Evolutionary conservation across 2,797 vertebrate genomes (phyloP).

Genomic region (Psittacula echo): DNA sequence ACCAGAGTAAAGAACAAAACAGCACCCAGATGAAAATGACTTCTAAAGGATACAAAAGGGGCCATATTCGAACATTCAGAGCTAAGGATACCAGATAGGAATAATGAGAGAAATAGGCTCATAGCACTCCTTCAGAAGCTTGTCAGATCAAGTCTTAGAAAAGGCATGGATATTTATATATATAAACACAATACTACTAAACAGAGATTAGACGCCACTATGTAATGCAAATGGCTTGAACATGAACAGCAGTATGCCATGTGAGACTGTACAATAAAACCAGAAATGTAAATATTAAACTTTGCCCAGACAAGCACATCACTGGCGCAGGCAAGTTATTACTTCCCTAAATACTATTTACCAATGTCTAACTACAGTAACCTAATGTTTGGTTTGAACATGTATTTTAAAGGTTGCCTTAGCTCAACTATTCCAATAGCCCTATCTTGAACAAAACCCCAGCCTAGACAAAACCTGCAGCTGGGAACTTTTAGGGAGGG

Average conservation of each 20-base stretch:
- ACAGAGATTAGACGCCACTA: not conserved
- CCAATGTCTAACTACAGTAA: slow-evolving; percentile 40
- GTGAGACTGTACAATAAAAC: slow-evolving; percentile 21
- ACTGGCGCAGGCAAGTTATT: slow-evolving; percentile 33
- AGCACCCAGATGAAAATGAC: not conserved
- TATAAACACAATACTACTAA: not conserved
- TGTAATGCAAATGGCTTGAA: not conserved
- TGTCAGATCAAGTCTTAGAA: not conserved
- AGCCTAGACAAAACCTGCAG: slow-evolving; percentile 1
- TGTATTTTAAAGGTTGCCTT: slow-evolving; percentile 36
- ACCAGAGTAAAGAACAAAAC: not conserved
- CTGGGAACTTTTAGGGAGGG: not conserved
- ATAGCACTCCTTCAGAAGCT: not conserved
- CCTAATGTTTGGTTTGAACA: slow-evolving; percentile 51
- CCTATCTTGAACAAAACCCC: not conserved
- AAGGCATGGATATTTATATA: not conserved
- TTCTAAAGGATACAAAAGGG: not conserved
- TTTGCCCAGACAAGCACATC: slow-evolving; percentile 38
- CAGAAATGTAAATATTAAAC: slow-evolving; percentile 56
- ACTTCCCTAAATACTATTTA: slow-evolving; percentile 37
- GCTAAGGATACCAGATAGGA: not conserved
- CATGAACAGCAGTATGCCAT: not conserved
- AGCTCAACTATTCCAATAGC: slow-evolving; percentile 40
- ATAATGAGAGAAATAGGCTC: slow-evolving; percentile 10
- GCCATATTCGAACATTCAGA: not conserved